These are phyloP conservation scores for Drosophila testacea DNA, from an alignment of 2,888 invertebrate genomes.

Conservation along the genomic window DNA sequence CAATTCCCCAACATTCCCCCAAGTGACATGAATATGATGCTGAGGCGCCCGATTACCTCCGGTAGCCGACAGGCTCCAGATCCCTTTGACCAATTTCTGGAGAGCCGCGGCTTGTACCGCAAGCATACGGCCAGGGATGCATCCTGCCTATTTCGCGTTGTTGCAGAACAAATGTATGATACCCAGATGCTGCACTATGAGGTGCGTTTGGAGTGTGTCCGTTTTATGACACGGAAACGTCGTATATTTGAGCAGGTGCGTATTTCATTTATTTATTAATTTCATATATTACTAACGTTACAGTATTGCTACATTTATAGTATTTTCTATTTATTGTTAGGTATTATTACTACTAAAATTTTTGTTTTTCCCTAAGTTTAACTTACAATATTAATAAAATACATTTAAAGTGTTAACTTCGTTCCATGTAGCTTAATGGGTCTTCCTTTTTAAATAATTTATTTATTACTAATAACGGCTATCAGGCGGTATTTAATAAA, in stretches of 20 bases:
- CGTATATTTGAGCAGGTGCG: slow-evolving; percentile 88
- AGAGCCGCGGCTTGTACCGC: slow-evolving; percentile 92
- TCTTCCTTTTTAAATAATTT: too few relatives aligned
- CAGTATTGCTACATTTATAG: too few relatives aligned
- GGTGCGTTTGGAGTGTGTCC: slow-evolving; percentile 90
- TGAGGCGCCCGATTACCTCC: slow-evolving; percentile 83
- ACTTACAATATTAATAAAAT: too few relatives aligned
- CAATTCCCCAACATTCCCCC: background rate
- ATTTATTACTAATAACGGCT: too few relatives aligned
- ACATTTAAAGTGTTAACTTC: too few relatives aligned
- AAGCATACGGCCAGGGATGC: slow-evolving; percentile 96
- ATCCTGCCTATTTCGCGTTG: slow-evolving; percentile 94
- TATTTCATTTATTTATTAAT: background rate
- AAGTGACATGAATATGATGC: slow-evolving; percentile 20
- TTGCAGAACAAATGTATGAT: slow-evolving; percentile 92
- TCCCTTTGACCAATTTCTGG: slow-evolving; percentile 90
- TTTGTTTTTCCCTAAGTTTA: too few relatives aligned
- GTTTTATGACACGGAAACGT: slow-evolving; percentile 89
- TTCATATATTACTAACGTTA: too few relatives aligned
- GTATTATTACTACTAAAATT: too few relatives aligned
- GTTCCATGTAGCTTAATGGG: too few relatives aligned
- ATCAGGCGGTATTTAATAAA: too few relatives aligned
- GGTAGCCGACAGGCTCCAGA: slow-evolving; percentile 85
- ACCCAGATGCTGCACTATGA: slow-evolving; percentile 90
- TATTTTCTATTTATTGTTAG: too few relatives aligned